phyloP scores from a whole-genome alignment of 2,888 invertebrate genomes.

The Cataglyphis cursor region DNA sequence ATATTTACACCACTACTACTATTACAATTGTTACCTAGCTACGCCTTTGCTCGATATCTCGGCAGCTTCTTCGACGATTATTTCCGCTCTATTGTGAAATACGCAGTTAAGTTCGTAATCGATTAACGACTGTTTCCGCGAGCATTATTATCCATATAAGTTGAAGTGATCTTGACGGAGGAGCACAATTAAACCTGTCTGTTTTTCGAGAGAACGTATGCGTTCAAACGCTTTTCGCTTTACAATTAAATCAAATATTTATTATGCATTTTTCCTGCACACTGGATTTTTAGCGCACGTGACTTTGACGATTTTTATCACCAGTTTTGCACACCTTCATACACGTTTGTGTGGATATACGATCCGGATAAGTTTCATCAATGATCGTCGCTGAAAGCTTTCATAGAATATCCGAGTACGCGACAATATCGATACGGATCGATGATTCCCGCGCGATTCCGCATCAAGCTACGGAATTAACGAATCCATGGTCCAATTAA shows the following conservation, averaged over 20 bases:
- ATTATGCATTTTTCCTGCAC: slow-evolving; percentile 10
- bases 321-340: not conserved
- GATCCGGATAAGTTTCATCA: not conserved
- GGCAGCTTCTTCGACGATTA: slow-evolving; percentile 63
- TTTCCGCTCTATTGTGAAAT: slow-evolving; percentile 26
- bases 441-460: not conserved
- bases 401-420: not conserved
- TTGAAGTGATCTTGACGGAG: not conserved
- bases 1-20: slow-evolving; percentile 49
- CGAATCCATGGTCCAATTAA: slow-evolving; percentile 32
- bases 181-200: not conserved
- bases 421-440: not conserved
- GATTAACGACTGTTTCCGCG: not conserved
- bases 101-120: not conserved
- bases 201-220: slow-evolving; percentile 1
- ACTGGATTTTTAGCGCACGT: not conserved
- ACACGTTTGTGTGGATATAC: not conserved
- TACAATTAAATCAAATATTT: not conserved
- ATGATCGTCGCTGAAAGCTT: slow-evolving; percentile 16
- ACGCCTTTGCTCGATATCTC: slow-evolving; percentile 71
- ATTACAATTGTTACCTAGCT: slow-evolving; percentile 50
- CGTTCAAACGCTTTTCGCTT: slow-evolving; percentile 1
- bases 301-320: slow-evolving; percentile 12
- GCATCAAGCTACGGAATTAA: slow-evolving; percentile 19
- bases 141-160: not conserved